A percentile compares a stretch with the other conserved stretches of the same genome.
Conservation (phyloP, 2,888 invertebrate genomes). For the Sympetrum striolatum region DNA sequence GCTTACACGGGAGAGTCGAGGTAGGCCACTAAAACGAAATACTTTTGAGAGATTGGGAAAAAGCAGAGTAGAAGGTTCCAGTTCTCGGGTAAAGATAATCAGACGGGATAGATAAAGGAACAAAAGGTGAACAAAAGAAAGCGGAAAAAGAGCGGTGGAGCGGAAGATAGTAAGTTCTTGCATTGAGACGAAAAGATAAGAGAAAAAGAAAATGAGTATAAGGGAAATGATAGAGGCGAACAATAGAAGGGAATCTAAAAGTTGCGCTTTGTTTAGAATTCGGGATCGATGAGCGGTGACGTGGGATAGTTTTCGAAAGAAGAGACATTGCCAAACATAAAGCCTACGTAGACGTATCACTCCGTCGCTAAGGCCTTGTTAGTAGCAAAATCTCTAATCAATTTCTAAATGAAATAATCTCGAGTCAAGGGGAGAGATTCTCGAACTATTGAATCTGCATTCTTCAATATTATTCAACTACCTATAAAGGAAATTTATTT, state of each 20-base stretch:
- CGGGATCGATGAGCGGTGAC: background rate
- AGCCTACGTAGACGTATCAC: background rate
- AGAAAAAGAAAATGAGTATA: background rate
- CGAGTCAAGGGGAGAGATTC: no score
- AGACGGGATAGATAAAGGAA: background rate
- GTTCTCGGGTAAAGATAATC: background rate
- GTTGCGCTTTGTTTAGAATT: background rate
- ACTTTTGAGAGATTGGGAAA: no score
- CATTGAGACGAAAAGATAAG: background rate
- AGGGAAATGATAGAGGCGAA: background rate
- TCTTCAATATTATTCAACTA: no score
- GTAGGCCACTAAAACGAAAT: no score
- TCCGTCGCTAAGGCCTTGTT: no score
- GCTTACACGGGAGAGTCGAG: no score
- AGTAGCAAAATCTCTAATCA: no score
- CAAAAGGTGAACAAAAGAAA: background rate
- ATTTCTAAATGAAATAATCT: no score
- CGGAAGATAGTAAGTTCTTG: background rate
- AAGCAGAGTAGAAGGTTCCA: no score
- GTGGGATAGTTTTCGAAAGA: background rate
- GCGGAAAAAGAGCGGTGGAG: background rate
- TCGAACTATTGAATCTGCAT: no score
- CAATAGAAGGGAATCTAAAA: background rate
- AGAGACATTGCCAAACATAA: background rate
- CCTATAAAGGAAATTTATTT: no score